These are phyloP conservation scores for Argopecten irradians DNA, from an alignment of 1,140 invertebrate genomes.

Conservation along the genomic window DNA sequence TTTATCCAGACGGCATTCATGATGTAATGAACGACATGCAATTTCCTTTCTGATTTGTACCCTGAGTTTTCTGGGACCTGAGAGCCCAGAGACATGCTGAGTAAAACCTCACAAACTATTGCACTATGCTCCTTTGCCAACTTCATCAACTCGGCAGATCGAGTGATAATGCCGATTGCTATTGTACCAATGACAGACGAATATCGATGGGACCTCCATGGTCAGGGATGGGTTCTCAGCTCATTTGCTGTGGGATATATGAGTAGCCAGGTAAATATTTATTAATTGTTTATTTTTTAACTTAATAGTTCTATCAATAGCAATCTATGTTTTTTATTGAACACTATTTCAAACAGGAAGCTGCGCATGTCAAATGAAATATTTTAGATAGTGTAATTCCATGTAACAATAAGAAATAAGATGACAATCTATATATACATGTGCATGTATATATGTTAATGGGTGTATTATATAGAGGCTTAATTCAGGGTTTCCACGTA, in stretches of 20 bases:
- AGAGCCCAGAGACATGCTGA: conserved; percentile 61
- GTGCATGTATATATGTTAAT: no score
- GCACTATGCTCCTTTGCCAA: conserved; percentile 86
- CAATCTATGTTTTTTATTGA: no score
- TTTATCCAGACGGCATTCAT: neutral
- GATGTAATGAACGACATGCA: neutral
- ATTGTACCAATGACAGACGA: conserved; percentile 87
- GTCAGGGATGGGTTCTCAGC: conserved; percentile 88
- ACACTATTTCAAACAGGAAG: no score
- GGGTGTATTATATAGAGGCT: no score
- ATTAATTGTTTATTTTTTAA: no score
- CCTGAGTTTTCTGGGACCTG: neutral
- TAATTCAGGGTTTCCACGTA: no score
- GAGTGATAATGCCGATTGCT: conserved; percentile 89
- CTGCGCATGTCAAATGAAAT: no score
- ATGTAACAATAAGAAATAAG: no score
- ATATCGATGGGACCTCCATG: conserved; percentile 85
- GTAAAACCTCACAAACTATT: conserved; percentile 80
- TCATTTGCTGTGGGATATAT: conserved; percentile 89
- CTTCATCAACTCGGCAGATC: conserved; percentile 88
- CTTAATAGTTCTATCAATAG: no score
- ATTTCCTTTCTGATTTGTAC: neutral
- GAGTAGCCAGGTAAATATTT: conserved; percentile 85
- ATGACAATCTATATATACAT: no score
- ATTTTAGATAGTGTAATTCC: no score